Conservation (phyloP, 2,113 vertebrate species). For the Pseudolaguvia tuberculata region DNA sequence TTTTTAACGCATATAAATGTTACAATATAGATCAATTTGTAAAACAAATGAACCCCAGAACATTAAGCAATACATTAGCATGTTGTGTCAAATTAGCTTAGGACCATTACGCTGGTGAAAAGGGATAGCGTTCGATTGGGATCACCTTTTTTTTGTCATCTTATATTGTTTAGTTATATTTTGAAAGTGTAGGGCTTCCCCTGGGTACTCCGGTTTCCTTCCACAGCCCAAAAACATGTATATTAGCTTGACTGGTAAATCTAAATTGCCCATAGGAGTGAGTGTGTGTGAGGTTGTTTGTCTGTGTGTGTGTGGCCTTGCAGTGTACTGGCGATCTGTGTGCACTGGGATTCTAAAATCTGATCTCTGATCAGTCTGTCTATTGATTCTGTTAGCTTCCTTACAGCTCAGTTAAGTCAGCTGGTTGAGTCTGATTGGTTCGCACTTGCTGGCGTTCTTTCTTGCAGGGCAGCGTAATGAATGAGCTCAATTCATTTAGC, state of each 20-base stretch:
- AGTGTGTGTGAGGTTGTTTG: no score
- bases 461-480: constrained; percentile 1
- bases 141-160: neutral
- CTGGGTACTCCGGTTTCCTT: no score
- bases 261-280: no score
- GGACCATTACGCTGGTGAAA: neutral
- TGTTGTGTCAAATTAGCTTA: constrained; percentile 12
- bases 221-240: no score
- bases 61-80: constrained; percentile 11
- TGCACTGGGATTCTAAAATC: no score
- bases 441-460: neutral
- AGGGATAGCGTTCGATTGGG: no score
- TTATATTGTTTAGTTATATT: neutral
- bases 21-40: neutral
- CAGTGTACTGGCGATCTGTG: no score
- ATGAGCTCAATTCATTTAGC: constrained; percentile 8
- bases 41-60: neutral
- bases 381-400: neutral
- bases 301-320: no score
- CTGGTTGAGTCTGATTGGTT: constrained; percentile 12
- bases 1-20: neutral
- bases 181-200: no score
- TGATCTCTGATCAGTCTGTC: neutral
- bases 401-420: neutral
- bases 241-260: no score